phyloP scores from a whole-genome alignment of 2,113 vertebrate genomes.

The Sula dactylatra region DNA sequence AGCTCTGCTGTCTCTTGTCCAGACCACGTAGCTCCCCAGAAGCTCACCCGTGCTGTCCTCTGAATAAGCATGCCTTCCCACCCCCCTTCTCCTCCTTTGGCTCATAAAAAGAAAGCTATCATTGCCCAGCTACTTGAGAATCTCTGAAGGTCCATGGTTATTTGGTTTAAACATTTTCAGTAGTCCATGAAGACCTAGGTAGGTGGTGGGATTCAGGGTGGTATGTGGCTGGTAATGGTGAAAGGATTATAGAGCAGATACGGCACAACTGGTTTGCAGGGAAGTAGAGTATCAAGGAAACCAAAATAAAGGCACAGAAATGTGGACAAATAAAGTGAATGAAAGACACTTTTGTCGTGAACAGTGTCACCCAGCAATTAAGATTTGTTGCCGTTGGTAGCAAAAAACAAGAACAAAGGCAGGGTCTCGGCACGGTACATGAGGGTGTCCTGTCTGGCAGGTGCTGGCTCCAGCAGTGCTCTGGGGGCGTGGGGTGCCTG shows the following conservation, averaged over 20 bases:
- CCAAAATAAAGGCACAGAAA: background rate
- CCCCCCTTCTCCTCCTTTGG: background rate
- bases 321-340: background rate
- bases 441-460: background rate
- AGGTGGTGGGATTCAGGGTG: background rate
- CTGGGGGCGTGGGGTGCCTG: too few species aligned
- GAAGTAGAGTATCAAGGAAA: background rate
- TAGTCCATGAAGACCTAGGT: background rate
- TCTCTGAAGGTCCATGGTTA: background rate
- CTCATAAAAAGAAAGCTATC: background rate
- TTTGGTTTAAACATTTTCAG: background rate
- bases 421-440: rapidly evolving
- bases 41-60: background rate
- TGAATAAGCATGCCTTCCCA: rapidly evolving
- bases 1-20: background rate
- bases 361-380: background rate
- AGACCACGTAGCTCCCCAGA: background rate
- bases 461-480: background rate
- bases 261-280: rapidly evolving
- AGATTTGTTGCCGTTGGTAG: background rate
- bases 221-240: rapidly evolving
- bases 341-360: background rate
- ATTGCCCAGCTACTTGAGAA: background rate
- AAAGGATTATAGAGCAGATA: background rate
- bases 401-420: background rate